Evolutionary conservation across 2,888 invertebrate species (phyloP).

Genomic region (Caenorhabditis imperialis): DNA sequence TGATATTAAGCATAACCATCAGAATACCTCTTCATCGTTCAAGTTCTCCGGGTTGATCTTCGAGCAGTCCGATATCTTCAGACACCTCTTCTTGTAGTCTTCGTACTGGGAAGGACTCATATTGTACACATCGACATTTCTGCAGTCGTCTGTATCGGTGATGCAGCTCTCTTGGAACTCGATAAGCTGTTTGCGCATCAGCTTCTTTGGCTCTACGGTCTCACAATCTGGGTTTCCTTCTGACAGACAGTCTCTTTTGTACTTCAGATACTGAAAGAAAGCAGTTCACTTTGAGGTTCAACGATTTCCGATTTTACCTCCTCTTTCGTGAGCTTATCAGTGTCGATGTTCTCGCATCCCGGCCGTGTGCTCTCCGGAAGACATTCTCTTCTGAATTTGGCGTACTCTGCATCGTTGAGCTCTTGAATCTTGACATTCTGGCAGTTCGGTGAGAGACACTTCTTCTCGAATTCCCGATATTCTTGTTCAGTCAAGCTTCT

Average conservation of each 20-base stretch:
- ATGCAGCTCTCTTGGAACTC: slow-evolving; percentile 18
- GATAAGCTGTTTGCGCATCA: slow-evolving; percentile 2
- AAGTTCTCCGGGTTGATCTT: slow-evolving; percentile 22
- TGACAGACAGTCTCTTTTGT: not conserved
- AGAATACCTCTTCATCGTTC: slow-evolving; percentile 10
- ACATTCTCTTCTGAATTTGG: slow-evolving; percentile 4
- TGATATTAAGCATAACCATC: too few species aligned
- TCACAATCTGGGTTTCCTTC: not conserved
- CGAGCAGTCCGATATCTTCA: slow-evolving; percentile 21
- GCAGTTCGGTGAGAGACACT: slow-evolving; percentile 16
- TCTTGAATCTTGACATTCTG: not conserved
- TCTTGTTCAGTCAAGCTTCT: not conserved
- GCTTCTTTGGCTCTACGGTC: not conserved
- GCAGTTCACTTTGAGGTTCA: too few species aligned
- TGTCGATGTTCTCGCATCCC: not conserved
- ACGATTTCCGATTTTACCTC: too few species aligned
- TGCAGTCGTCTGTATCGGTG: slow-evolving; percentile 1
- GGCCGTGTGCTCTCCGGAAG: not conserved
- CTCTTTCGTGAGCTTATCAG: not conserved
- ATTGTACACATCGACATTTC: not conserved
- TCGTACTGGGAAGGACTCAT: not conserved
- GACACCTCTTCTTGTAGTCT: slow-evolving; percentile 5
- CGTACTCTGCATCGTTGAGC: slow-evolving; percentile 19
- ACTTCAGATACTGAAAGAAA: not conserved
- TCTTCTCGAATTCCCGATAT: slow-evolving; percentile 9